Base-by-base conservation (phyloP, 1,140 invertebrate genomes). In the Teleopsis dalmanni region DNA sequence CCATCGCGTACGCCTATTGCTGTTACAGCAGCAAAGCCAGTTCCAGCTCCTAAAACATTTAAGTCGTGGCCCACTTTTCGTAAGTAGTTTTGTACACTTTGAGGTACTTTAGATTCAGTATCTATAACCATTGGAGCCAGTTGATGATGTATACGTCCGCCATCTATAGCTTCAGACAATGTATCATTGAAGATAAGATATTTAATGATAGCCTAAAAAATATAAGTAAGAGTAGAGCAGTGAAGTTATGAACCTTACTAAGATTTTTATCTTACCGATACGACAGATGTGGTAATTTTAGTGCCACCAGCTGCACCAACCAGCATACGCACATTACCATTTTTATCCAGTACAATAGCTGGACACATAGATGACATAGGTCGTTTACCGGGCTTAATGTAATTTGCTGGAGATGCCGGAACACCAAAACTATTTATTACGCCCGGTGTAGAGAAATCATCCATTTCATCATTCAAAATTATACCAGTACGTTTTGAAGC, bases 391-490 rank as follows among this genome's bases (percentile, higher is more conserved):
- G 85, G 82, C 43, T 73, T 65, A 36, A 98, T 91, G 57, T 82
- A 84, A 73, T 98, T 98, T 11, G 83, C 81, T 1, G 76, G 77
- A 5, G 85, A 88, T 0, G 88, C 82, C 10, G 85, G 82, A 16
- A 96, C 54, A 0, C 83, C 85, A 62, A 88, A 95, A 53, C 78
- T 81, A 72, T 91, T 98, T 10, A 77, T 72, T 52, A 83, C 77
- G 5, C 81, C 82, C 0, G 89, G 86, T 1, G 85, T 81, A 0
- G 90, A 89, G 72, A 99, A 98, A 65, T 98, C 95, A 65, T 97
- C 91, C 92, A 98, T 98, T 48, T 85, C 85, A 68, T 91, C 85
- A 73, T 98, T 99, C 59, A 94, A 79, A n/a, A 98, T 75, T 34
- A 99, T 92, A 29, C 95, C 95, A 0, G 94, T 96, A 43, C 76